Evolutionary conservation across 2,888 invertebrate species (phyloP), one percentile per base, ranked within the genome.

Genomic region (Cantharis flavilabris): DNA sequence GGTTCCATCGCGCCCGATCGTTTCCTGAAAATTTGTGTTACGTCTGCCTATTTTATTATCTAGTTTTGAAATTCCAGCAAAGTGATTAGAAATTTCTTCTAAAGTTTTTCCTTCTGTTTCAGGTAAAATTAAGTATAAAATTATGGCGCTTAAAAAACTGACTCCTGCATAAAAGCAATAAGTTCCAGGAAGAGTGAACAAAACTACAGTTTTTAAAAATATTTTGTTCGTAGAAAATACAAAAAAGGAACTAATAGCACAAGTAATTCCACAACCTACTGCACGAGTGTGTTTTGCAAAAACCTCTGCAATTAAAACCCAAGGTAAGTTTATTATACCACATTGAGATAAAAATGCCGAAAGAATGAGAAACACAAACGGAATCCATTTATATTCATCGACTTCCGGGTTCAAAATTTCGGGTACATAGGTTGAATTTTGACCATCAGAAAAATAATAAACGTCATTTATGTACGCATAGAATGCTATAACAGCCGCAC

Each of bases 61-160:
- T 20, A 92, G 84, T 80, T 89, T 91, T 67, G 88, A 89, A 26
- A 90, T 86, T 0, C 93, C 93, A 0, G 92, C 90, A 82, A 92
- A 94, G 86, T 94, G 94, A 76, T 92, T 91, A 83, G 93, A 92
- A 72, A 95, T 94, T 81, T 94, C 94, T 73, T 90, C 90, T 64
- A 96, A 86, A 0, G 92, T 92, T 83, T 94, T 92, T 0, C 95
- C 95, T 86, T 96, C 96, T 0, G 96, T 96, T 89, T 96, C 96
- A 0, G 96, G 96, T 76, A 96, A 87, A 33, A 92, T 88, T 77
- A 92, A 92, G 85, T 92, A 95, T 30, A 96, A 89, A 9, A 92
- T 86, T 4, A 92, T 78, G 14, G 92, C 89, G 0, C 95, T 95
- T 0, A 91, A 78, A 3, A 94, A 86, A 82, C 94, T 91, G 2